Percentiles rank a stretch among this genome's conserved stretches.
phyloP scores from a whole-genome alignment of 2,888 invertebrate genomes.

The Tipula vernalis region DNA sequence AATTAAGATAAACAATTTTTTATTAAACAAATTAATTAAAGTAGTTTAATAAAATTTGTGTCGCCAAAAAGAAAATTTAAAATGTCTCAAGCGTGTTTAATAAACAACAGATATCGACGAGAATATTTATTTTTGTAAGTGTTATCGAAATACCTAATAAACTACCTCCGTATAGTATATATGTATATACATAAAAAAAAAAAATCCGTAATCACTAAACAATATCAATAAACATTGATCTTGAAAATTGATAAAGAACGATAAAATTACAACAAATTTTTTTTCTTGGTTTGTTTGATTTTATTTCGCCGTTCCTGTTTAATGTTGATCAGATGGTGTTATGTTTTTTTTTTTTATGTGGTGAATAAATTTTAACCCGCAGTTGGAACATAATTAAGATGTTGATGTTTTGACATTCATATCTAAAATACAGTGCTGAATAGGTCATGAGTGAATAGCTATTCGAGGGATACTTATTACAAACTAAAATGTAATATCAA shows the following conservation, averaged over 20 bases:
- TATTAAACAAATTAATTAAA: not conserved
- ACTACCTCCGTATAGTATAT: not conserved
- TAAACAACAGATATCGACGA: not conserved
- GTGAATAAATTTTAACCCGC: not conserved
- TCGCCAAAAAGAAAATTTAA: not conserved
- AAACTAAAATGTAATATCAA: too few species aligned
- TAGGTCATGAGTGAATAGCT: too few species aligned
- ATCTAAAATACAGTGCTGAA: too few species aligned
- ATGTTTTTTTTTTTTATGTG: not conserved
- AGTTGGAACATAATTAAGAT: not conserved
- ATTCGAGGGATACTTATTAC: too few species aligned
- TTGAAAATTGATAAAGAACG: not conserved
- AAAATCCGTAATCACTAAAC: not conserved
- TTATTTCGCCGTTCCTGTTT: not conserved
- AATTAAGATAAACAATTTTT: not conserved
- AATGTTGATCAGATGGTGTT: not conserved
- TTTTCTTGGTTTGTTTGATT: not conserved
- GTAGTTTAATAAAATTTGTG: not conserved
- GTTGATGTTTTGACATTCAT: not conserved
- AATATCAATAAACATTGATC: constrained; percentile 4
- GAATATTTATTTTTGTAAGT: not conserved
- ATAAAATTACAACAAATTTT: not conserved
- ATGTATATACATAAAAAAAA: not conserved
- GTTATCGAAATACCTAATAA: not conserved
- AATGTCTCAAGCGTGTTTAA: not conserved